Conservation (phyloP, 2,888 invertebrate species). For the Oscheius sp. region DNA sequence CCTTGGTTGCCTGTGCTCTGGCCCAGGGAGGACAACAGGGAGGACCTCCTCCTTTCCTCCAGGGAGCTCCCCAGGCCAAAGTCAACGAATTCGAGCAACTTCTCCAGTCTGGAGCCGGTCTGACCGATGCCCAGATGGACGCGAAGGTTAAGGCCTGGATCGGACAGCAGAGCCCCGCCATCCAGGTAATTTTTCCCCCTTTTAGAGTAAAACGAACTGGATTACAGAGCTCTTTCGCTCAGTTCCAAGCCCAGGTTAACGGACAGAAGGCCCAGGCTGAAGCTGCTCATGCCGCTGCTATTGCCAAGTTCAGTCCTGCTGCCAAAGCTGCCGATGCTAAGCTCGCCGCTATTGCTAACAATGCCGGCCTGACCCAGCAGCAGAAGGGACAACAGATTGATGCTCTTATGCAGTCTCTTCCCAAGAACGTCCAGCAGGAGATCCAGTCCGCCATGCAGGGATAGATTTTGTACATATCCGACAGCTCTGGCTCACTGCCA, state of each 20-base stretch:
- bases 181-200: slow-evolving; percentile 30
- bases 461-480: slow-evolving; percentile 24
- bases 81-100: slow-evolving; percentile 58
- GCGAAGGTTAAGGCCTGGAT: slow-evolving; percentile 64
- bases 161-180: slow-evolving; percentile 22
- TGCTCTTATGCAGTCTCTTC: slow-evolving; percentile 56
- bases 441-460: slow-evolving; percentile 59
- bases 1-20: slow-evolving; percentile 41
- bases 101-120: slow-evolving; percentile 47
- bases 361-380: slow-evolving; percentile 55
- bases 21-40: not conserved
- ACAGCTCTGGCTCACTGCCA: slow-evolving; percentile 3
- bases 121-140: slow-evolving; percentile 66
- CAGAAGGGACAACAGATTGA: slow-evolving; percentile 67
- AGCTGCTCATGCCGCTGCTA: slow-evolving; percentile 62
- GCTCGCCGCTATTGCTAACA: slow-evolving; percentile 65
- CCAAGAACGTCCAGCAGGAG: slow-evolving; percentile 61
- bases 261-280: slow-evolving; percentile 48
- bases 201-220: not conserved
- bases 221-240: slow-evolving; percentile 61
- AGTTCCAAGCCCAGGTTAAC: slow-evolving; percentile 56
- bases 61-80: slow-evolving; percentile 38
- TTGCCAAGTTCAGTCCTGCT: slow-evolving; percentile 64
- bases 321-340: slow-evolving; percentile 62
- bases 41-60: slow-evolving; percentile 40